Base-by-base conservation (phyloP, 1,140 invertebrate genomes). In the Neotoxoptera formosana region DNA sequence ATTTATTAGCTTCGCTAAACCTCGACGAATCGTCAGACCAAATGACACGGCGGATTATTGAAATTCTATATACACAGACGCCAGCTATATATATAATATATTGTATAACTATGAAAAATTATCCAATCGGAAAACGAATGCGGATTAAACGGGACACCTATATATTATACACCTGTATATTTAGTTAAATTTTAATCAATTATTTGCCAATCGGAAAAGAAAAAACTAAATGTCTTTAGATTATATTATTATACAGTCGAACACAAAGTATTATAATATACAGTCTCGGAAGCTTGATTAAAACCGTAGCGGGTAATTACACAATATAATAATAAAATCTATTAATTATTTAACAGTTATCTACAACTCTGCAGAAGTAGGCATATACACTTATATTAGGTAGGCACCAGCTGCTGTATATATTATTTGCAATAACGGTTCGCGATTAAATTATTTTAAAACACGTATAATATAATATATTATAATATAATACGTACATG, bases 41-140 rank as follows among this genome's bases (percentile, higher is more conserved):
- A 34, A n/a, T 76, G 60, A 76, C 60, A 76, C 60, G 60, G 60
- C 17, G 30, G n/a, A 76, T 76, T n/a, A 76, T 76, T 76, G 1
- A 30, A 76, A 76, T 76, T 76, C 14, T 76, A 17, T 76, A 76
- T n/a, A 20, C 1, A 17, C n/a, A 76, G 14, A 17, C n/a, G 3
- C 7, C 4, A 30, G 6, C 14, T 7, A n/a, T 76, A 20, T 53
- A 76, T 34, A n/a, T 30, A n/a, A 53, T 53, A 23, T 53, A 53
- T 53, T 53, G 30, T 67, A 67, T 67, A n/a, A n/a, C 7, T 76
- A n/a, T 76, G n/a, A 76, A n/a, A 67, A 76, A 76, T n/a, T 76
- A n/a, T 76, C 30, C 60, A 76, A 76, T 76, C n/a, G 60, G 60
- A 76, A 76, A n/a, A 76, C n/a, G n/a, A 76, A 76, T 76, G 41